phyloP scores from a whole-genome alignment of 2,797 vertebrate genomes.

The Cirrhinus mrigala region DNA sequence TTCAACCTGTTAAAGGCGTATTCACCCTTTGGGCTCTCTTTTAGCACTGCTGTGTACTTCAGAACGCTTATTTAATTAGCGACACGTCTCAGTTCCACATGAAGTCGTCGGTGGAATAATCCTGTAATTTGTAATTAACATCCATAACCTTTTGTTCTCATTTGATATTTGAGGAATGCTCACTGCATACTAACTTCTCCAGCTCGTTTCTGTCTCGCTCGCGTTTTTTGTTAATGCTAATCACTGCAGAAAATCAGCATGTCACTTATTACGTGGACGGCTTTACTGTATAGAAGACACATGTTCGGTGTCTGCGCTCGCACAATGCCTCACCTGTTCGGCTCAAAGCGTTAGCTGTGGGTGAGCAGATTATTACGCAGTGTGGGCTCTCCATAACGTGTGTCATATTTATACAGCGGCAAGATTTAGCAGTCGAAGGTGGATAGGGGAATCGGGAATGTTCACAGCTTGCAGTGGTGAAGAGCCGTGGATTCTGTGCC shows the following conservation, averaged over 20 bases:
- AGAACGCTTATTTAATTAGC: slow-evolving; percentile 64
- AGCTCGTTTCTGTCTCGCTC: slow-evolving; percentile 50
- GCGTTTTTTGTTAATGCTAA: slow-evolving; percentile 63
- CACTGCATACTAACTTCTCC: slow-evolving; percentile 53
- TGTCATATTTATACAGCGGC: neutral
- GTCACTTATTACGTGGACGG: slow-evolving; percentile 1
- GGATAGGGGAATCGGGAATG: slow-evolving; percentile 14
- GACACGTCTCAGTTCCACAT: slow-evolving; percentile 54
- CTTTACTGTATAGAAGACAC: slow-evolving; percentile 9
- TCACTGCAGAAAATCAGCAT: slow-evolving; percentile 51
- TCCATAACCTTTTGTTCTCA: slow-evolving; percentile 62
- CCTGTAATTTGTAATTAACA: slow-evolving; percentile 63
- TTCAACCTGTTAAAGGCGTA: slow-evolving; percentile 53
- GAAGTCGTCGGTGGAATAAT: slow-evolving; percentile 47
- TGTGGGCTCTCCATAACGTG: neutral
- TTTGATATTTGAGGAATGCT: slow-evolving; percentile 62
- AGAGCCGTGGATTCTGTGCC: slow-evolving; percentile 27
- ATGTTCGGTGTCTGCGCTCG: neutral
- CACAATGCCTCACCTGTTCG: slow-evolving; percentile 38
- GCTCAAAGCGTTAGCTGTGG: slow-evolving; percentile 12
- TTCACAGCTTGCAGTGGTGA: slow-evolving; percentile 6
- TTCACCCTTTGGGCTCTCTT: slow-evolving; percentile 36
- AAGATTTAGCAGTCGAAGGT: slow-evolving; percentile 19
- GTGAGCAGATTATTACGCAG: slow-evolving; percentile 35
- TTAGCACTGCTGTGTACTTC: slow-evolving; percentile 46